These are phyloP conservation scores for Atrina japonica DNA, from an alignment of 2,888 invertebrate genomes.

Conservation along the genomic window DNA sequence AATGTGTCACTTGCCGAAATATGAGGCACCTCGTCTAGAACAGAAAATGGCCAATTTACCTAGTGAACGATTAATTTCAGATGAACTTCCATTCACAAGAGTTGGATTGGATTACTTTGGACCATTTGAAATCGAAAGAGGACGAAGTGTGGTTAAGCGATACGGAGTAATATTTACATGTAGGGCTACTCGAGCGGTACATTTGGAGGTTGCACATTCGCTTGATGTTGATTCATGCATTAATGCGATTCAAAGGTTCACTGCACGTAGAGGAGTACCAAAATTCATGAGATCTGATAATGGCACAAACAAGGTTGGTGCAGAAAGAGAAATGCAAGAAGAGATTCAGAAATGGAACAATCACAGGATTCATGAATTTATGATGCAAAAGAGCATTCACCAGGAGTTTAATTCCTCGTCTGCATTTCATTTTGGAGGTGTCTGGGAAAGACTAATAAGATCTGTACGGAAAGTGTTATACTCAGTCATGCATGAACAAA, in stretches of 20 bases:
- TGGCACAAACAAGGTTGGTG: slow-evolving; percentile 30
- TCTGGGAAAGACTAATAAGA: slow-evolving; percentile 49
- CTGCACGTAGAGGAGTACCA: slow-evolving; percentile 31
- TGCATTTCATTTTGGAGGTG: slow-evolving; percentile 44
- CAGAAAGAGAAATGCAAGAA: slow-evolving; percentile 35
- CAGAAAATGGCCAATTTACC: slow-evolving; percentile 41
- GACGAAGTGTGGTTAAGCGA: slow-evolving; percentile 43
- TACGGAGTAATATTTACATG: slow-evolving; percentile 54
- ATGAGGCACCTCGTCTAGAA: neutral
- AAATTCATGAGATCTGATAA: slow-evolving; percentile 17
- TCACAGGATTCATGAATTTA: too few relatives aligned
- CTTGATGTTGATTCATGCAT: too few relatives aligned
- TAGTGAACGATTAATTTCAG: slow-evolving; percentile 30
- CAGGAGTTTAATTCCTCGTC: slow-evolving; percentile 50
- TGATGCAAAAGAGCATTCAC: too few relatives aligned
- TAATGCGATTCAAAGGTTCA: too few relatives aligned
- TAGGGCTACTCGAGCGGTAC: slow-evolving; percentile 32
- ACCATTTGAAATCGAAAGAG: too few relatives aligned
- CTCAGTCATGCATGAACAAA: slow-evolving; percentile 14
- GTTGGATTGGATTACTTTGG: too few relatives aligned
- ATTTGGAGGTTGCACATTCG: too few relatives aligned
- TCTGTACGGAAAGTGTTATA: slow-evolving; percentile 22
- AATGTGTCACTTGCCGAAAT: slow-evolving; percentile 28
- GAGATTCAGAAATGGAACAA: too few relatives aligned
- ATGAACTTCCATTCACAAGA: slow-evolving; percentile 46